These are phyloP conservation scores for Heliconius melpomene DNA, from an alignment of 1,140 invertebrate genomes.

Conservation along the genomic window DNA sequence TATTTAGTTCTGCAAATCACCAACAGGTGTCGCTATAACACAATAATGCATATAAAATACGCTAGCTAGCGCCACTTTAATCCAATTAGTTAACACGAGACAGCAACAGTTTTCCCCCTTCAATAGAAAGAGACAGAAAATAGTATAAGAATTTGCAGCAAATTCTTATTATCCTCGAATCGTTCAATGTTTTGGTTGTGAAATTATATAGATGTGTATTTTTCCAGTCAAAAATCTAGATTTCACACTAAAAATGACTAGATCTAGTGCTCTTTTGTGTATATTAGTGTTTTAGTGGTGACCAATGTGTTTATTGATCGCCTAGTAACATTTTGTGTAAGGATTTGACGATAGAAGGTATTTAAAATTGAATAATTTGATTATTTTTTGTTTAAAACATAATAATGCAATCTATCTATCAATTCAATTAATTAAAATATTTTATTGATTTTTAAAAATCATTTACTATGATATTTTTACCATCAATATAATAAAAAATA, in stretches of 20 bases:
- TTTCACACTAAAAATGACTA: not conserved
- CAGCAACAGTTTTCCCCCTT: not conserved
- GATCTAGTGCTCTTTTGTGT: not conserved
- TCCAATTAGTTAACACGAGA: constrained; percentile 1
- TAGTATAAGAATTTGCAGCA: constrained; percentile 9
- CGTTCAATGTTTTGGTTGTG: constrained; percentile 43
- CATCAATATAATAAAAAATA: too few species aligned
- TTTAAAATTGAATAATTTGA: not conserved
- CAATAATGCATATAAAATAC: not conserved
- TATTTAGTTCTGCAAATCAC: not conserved
- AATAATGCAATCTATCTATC: too few species aligned
- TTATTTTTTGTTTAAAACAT: not conserved
- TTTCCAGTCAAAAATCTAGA: not conserved
- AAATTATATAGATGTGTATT: constrained; percentile 14
- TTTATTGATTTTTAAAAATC: too few species aligned
- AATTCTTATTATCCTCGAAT: constrained; percentile 29
- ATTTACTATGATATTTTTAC: not conserved
- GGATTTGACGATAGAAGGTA: constrained; percentile 2
- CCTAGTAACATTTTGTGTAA: not conserved
- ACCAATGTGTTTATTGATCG: not conserved
- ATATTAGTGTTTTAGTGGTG: not conserved
- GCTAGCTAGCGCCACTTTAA: not conserved
- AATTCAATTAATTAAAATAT: not conserved
- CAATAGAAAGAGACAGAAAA: constrained; percentile 34
- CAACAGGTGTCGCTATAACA: constrained; percentile 29